These are phyloP conservation scores for Apostichopus leukothele DNA, from an alignment of 53 echinoderm and acorn worm species.

Conservation along the genomic window DNA sequence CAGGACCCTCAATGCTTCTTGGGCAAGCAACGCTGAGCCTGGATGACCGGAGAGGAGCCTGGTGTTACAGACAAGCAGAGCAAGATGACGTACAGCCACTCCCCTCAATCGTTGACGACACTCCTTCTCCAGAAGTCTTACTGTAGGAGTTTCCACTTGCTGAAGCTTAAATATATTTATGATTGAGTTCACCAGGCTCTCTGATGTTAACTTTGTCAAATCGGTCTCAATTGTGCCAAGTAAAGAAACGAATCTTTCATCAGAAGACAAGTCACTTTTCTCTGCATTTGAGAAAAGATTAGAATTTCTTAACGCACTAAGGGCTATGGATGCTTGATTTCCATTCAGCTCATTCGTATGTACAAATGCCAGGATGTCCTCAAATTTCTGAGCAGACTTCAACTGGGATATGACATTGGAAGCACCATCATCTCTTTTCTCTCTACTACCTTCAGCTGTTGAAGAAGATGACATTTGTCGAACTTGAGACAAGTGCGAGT, in stretches of 20 bases:
- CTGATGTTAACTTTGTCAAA: slow-evolving; percentile 47
- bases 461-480: not conserved
- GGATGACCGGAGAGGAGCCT: slow-evolving; percentile 26
- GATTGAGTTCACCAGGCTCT: slow-evolving; percentile 56
- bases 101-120: slow-evolving; percentile 61
- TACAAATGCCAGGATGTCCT: slow-evolving; percentile 7
- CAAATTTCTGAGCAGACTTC: slow-evolving; percentile 20
- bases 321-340: slow-evolving; percentile 62
- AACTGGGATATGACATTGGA: not conserved
- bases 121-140: slow-evolving; percentile 53
- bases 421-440: not conserved
- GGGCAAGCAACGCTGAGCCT: slow-evolving; percentile 42
- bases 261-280: slow-evolving; percentile 22
- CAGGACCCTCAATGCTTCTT: slow-evolving; percentile 55
- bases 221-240: slow-evolving; percentile 24
- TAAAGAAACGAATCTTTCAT: slow-evolving; percentile 50
- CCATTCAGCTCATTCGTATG: slow-evolving; percentile 42
- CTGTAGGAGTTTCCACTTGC: slow-evolving; percentile 24
- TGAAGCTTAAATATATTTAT: slow-evolving; percentile 56
- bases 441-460: not conserved
- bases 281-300: not conserved
- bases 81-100: slow-evolving; percentile 54
- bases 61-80: slow-evolving; percentile 48
- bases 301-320: slow-evolving; percentile 52
- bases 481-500: not conserved